Base-by-base conservation (phyloP, 2,113 vertebrate genomes). In the Hucho hucho region DNA sequence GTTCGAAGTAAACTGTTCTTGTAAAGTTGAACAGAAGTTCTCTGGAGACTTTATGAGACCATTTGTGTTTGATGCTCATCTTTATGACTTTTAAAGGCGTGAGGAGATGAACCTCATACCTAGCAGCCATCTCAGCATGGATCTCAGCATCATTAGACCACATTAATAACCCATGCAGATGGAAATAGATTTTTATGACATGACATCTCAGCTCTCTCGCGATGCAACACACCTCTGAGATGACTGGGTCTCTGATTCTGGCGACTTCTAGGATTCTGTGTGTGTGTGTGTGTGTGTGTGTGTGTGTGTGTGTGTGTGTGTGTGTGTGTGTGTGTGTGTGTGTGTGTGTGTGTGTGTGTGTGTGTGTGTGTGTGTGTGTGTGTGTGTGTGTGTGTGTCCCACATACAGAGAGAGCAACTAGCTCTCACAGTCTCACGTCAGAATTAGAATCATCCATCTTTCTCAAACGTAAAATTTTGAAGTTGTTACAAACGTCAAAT, bases 61-160 rank as follows among this genome's bases (percentile, higher is more conserved):
- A 83, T 86, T 86, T 90, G 83, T 81, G 73, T 82, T 71, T 25
- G 74, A 91, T 90, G 69, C 87, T 89, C 86, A 90, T 91, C 89
- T 88, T 86, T 59, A 85, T 82, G 81, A 87, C 81, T 89, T 88
- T 83, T 77, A 80, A 77, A 4, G 82, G 37, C 11, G 37, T 43
- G 37, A 11, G 37, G 72, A 92, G 89, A 90, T 93, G 92, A 92
- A 92, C 89, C 91, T 87, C 85, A 79, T 86, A 88, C 90, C 88
- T 89, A 84, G 89, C 84, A 87, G 86, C 89, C 87, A 91, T 91
- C 86, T 88, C 83, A 78, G 69, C 88, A 87, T 77, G 89, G 91
- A 93, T 91, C 88, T 87, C 84, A 86, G 88, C 81, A 84, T 92
- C 91, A 93, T 92, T 93, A 91, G 89, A 88, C 88, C 90, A 88